Conservation (phyloP, 2,888 invertebrate genomes). For the Drosophila putrida region DNA sequence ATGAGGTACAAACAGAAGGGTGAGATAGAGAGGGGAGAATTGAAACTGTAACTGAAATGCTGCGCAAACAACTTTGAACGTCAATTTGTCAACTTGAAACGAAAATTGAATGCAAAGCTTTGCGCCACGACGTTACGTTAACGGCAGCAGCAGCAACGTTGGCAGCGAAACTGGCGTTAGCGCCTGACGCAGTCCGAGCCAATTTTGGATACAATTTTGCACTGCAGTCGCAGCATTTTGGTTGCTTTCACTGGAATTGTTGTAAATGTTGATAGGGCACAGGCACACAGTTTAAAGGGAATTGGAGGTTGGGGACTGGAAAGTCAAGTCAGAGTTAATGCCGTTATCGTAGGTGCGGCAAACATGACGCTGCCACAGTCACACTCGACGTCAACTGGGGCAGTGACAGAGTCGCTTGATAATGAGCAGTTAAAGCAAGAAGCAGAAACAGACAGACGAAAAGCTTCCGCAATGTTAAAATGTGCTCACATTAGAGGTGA, state of each 20-base stretch:
- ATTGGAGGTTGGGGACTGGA: conserved; percentile 38
- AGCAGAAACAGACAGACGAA: conserved; percentile 51
- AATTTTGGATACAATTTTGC: conserved; percentile 55
- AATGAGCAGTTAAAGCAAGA: conserved; percentile 72
- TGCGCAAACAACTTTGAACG: conserved; percentile 81
- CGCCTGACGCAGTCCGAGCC: conserved; percentile 63
- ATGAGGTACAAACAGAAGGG: conserved; percentile 11
- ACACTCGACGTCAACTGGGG: conserved; percentile 37
- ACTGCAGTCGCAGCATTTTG: conserved; percentile 55
- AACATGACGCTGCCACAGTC: conserved; percentile 62
- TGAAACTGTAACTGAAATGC: conserved; percentile 77
- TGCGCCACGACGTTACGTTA: conserved; percentile 57
- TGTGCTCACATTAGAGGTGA: conserved; percentile 44
- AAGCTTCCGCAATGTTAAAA: conserved; percentile 77
- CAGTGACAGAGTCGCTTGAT: conserved; percentile 65
- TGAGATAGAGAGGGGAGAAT: conserved; percentile 45
- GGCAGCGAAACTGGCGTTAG: conserved; percentile 43
- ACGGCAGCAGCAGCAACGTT: conserved; percentile 47
- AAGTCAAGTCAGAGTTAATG: conserved; percentile 69
- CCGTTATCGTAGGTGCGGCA: conserved; percentile 81
- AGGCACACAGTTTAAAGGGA: conserved; percentile 17
- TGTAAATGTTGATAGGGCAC: conserved; percentile 45
- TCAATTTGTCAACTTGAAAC: conserved; percentile 80
- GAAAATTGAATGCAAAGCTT: conserved; percentile 80
- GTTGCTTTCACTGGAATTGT: conserved; percentile 57